A percentile compares a stretch with the other conserved stretches of the same genome.
These are phyloP conservation scores for Corythornis cristatus DNA, from an alignment of 2,113 vertebrate species.

Conservation along the genomic window DNA sequence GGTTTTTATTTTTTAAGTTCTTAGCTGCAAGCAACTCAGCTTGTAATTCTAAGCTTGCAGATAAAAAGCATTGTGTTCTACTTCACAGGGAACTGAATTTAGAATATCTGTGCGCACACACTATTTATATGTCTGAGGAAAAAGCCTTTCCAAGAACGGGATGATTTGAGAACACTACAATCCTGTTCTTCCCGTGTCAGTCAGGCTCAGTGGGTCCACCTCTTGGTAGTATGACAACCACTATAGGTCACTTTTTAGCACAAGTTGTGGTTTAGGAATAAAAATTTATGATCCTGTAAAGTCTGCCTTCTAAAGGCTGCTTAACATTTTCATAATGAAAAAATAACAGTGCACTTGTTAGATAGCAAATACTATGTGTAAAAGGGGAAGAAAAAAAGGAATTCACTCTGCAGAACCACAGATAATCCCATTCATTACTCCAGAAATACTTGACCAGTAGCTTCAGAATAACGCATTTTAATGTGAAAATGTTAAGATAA, in stretches of 20 bases:
- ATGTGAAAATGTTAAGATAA: background rate
- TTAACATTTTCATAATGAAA: background rate
- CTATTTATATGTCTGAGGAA: background rate
- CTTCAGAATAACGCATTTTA: slow-evolving; percentile 22
- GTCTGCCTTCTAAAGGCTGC: background rate
- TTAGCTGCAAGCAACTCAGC: too few relatives aligned
- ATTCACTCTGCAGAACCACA: background rate
- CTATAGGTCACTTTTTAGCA: background rate
- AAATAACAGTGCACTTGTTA: background rate
- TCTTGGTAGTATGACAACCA: slow-evolving; percentile 58
- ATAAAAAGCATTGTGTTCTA: background rate
- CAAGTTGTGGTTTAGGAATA: background rate
- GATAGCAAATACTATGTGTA: background rate
- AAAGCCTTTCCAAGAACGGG: background rate
- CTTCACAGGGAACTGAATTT: background rate
- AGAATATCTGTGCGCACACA: background rate
- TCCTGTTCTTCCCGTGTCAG: background rate
- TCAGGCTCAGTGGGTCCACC: slow-evolving; percentile 68
- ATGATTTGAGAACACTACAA: background rate
- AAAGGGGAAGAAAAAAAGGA: background rate
- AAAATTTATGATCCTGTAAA: background rate
- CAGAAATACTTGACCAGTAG: background rate
- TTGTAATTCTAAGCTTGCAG: background rate
- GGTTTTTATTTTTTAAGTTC: background rate
- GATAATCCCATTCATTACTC: background rate